Evolutionary conservation across 1,140 invertebrate genomes (phyloP).

Genomic region (Xylocopa sonorina): DNA sequence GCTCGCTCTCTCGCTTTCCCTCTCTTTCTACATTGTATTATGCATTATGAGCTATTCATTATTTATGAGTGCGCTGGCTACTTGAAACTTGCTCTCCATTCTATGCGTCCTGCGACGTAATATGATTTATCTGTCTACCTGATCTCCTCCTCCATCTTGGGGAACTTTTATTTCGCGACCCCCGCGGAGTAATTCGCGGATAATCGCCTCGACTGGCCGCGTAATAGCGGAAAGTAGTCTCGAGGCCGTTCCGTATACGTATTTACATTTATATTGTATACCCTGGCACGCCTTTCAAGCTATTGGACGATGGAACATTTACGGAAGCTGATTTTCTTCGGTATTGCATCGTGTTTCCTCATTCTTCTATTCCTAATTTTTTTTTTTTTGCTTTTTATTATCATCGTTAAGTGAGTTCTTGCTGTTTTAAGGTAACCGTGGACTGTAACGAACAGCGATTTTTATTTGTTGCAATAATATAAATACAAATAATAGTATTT

Average conservation of each 20-base stretch:
- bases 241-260: too few relatives aligned
- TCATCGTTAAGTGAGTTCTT: neutral
- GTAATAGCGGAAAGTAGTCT: neutral
- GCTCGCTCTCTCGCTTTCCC: neutral
- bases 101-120: slow-evolving; percentile 5
- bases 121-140: slow-evolving; percentile 24
- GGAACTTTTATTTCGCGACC: slow-evolving; percentile 22
- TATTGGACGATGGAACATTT: slow-evolving; percentile 7
- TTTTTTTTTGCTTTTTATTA: neutral
- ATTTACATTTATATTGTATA: slow-evolving; percentile 41
- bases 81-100: slow-evolving; percentile 4
- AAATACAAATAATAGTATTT: too few relatives aligned
- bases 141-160: neutral
- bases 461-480: too few relatives aligned
- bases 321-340: slow-evolving; percentile 4
- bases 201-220: neutral
- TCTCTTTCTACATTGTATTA: slow-evolving; percentile 34
- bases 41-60: slow-evolving; percentile 58
- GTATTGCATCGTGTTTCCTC: neutral
- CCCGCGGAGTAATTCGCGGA: slow-evolving; percentile 27
- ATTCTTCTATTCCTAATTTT: neutral
- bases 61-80: slow-evolving; percentile 53
- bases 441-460: too few relatives aligned
- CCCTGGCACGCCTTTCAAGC: neutral
- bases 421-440: too few relatives aligned